Evolutionary conservation across 1,140 invertebrate species (phyloP).

Genomic region (Pissodes strobi): DNA sequence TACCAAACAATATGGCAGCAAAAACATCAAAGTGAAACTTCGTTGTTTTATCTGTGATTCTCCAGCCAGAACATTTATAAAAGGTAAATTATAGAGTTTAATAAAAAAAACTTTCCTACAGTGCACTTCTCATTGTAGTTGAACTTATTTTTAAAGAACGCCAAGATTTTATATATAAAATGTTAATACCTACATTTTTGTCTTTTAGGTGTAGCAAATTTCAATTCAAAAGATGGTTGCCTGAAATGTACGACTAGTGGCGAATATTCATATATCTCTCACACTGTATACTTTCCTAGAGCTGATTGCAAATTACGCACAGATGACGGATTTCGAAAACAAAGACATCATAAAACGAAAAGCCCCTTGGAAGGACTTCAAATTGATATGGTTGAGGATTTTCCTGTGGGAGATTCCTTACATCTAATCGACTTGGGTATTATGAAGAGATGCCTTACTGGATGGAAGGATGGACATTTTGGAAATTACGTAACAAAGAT

Average conservation of each 20-base stretch:
- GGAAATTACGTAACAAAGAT: constrained; percentile 28
- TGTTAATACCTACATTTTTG: background rate
- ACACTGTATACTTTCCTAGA: constrained; percentile 41
- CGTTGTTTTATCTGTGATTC: constrained; percentile 40
- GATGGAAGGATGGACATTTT: constrained; percentile 39
- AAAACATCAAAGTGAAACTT: no score
- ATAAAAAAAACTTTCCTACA: background rate
- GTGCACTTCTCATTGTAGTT: no score
- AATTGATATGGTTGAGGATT: constrained; percentile 43
- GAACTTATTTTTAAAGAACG: no score
- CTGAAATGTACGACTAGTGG: constrained; percentile 39
- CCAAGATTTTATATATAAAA: constrained; percentile 3
- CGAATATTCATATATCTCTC: constrained; percentile 41
- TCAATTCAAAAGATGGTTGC: constrained; percentile 40
- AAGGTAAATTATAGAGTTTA: no score
- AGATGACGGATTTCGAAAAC: constrained; percentile 38
- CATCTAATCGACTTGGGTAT: constrained; percentile 45
- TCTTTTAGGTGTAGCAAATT: constrained; percentile 36
- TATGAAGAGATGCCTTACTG: constrained; percentile 40
- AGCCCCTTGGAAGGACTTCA: constrained; percentile 30
- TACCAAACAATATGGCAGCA: constrained; percentile 20
- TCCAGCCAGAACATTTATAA: constrained; percentile 36
- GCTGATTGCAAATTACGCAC: constrained; percentile 31
- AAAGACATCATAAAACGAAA: constrained; percentile 38
- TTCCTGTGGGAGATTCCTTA: constrained; percentile 41